Conservation (phyloP, 2,113 vertebrate genomes). For the Antechinus stuartii region DNA sequence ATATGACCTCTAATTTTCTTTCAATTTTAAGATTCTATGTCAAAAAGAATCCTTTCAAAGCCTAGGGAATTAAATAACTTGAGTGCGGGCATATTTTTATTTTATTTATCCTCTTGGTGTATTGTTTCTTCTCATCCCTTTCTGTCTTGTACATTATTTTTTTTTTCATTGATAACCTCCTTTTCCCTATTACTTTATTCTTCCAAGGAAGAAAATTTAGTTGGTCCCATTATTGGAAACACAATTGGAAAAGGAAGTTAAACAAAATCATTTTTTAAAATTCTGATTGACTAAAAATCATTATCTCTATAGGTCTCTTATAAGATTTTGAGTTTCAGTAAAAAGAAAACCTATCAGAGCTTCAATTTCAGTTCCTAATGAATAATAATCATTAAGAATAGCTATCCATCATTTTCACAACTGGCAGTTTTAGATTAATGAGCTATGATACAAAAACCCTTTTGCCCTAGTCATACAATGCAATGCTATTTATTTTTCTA, state of each 20-base stretch:
- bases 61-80: background rate
- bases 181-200: background rate
- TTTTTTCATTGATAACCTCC: background rate
- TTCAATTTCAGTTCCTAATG: background rate
- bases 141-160: background rate
- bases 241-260: background rate
- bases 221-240: background rate
- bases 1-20: background rate
- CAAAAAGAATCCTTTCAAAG: background rate
- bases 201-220: background rate
- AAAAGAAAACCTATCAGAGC: background rate
- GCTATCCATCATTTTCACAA: background rate
- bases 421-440: background rate
- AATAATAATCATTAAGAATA: background rate
- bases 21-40: background rate
- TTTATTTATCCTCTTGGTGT: background rate
- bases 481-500: constrained; percentile 1
- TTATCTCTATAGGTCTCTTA: background rate
- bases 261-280: background rate
- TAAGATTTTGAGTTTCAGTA: background rate
- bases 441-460: background rate
- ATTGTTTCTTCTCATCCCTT: background rate
- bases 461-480: background rate
- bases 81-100: background rate
- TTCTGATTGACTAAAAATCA: background rate